Evolutionary conservation across 2,888 invertebrate genomes (phyloP).

Genomic region (Hanleya hanleyi): DNA sequence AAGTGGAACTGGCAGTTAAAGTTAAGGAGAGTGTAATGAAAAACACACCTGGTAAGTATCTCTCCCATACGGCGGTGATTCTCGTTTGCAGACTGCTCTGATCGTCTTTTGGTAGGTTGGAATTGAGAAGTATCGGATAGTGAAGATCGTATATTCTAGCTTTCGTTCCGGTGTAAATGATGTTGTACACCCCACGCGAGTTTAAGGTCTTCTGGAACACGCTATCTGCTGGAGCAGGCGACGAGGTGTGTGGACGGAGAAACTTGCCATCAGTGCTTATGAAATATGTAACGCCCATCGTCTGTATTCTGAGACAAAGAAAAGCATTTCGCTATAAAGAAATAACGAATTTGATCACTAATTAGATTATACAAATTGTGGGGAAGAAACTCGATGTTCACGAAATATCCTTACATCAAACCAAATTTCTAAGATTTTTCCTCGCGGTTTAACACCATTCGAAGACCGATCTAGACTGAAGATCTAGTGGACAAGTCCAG

Average conservation of each 20-base stretch:
- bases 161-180: background rate
- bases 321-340: too few species aligned
- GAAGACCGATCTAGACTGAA: too few species aligned
- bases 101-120: background rate
- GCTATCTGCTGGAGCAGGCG: background rate
- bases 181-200: background rate
- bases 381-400: too few species aligned
- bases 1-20: too few species aligned
- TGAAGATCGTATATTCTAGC: background rate
- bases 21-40: too few species aligned
- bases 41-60: background rate
- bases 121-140: background rate
- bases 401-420: too few species aligned
- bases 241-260: background rate
- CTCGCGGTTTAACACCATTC: too few species aligned
- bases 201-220: background rate
- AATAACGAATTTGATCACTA: too few species aligned
- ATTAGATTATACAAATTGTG: too few species aligned
- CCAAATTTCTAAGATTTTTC: too few species aligned
- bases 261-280: constrained; percentile 15
- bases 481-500: too few species aligned
- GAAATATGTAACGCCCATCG: constrained; percentile 19
- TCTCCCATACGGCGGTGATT: background rate
- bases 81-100: background rate
- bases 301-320: constrained; percentile 14